Base-by-base conservation (phyloP, 1,140 invertebrate species). In the Solenopsis invicta region DNA sequence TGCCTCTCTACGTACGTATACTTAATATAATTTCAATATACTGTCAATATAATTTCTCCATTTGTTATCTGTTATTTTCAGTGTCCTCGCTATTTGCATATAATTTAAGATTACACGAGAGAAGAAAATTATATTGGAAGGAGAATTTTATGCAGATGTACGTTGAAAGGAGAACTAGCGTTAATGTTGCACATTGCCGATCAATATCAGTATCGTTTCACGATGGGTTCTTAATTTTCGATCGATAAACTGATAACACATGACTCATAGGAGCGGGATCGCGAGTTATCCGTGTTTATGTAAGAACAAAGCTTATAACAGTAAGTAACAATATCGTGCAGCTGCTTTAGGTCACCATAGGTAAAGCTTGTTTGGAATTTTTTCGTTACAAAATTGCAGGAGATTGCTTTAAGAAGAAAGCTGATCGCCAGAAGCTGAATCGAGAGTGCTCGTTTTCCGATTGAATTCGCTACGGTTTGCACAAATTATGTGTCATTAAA, bases 211-310 rank as follows among this genome's bases (percentile, higher is more conserved):
- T 9, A n/a, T 18, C 4, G 6, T 21, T 45, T 74, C 41, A n/a
- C n/a, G 29, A 41, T 41, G 0, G 10, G 18, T 72, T 77, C 9
- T 85, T 86, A 52, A 81, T 90, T 90, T 77, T 37, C 76, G n/a
- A 86, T 90, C 89, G 71, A 90, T 88, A 86, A 87, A 69, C 34
- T 12, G 13, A 6, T 9, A 56, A 5, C 18, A 29, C 34, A n/a
- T 90, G 86, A 90, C 16, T 88, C 89, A 90, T 56, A 61, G 0
- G 18, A 12, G 16, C 24, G 41, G 16, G 45, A 50, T 34, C 69
- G 54, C 61, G 72, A 69, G 24, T 59, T 3, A 45, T 41, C 45
- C 21, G 29, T 80, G 18, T 87, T 76, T 80, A 21, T 48, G 52
- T 21, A 52, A 71, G 29, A 24, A 80, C 71, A 61, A 69, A 21